Conservation (phyloP, 2,113 vertebrate species). For the Cichladusa arquata region DNA sequence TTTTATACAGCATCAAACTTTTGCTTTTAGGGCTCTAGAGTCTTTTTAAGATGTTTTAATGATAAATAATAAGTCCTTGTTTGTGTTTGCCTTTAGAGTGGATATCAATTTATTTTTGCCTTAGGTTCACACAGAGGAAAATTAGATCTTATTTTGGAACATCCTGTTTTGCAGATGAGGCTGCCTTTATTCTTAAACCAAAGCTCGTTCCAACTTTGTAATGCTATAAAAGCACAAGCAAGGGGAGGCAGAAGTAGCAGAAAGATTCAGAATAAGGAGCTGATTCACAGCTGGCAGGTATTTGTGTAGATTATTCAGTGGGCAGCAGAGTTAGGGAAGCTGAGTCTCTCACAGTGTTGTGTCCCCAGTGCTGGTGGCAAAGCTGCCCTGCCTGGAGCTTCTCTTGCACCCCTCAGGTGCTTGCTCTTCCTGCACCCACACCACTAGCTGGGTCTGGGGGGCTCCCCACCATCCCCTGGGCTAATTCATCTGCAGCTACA, state of each 20-base stretch:
- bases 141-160: constrained; percentile 38
- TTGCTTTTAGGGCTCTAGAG: constrained; percentile 27
- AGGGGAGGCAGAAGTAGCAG: neutral
- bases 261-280: neutral
- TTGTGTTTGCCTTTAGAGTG: constrained; percentile 13
- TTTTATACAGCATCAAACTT: constrained; percentile 38
- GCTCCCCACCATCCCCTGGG: neutral
- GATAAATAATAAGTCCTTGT: constrained; percentile 7
- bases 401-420: neutral
- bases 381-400: neutral
- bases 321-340: neutral
- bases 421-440: neutral
- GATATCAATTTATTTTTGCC: constrained; percentile 18
- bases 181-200: neutral
- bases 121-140: neutral
- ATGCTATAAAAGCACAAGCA: neutral
- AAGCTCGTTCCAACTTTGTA: neutral
- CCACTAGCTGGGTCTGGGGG: neutral
- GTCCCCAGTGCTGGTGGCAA: accelerated
- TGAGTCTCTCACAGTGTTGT: neutral
- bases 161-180: neutral
- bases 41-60: neutral
- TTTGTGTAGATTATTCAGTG: neutral
- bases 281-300: neutral
- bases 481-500: neutral